These are phyloP conservation scores for Epizoanthus rinbou DNA, from an alignment of 92 coral and sea anemone genomes.

Conservation along the genomic window DNA sequence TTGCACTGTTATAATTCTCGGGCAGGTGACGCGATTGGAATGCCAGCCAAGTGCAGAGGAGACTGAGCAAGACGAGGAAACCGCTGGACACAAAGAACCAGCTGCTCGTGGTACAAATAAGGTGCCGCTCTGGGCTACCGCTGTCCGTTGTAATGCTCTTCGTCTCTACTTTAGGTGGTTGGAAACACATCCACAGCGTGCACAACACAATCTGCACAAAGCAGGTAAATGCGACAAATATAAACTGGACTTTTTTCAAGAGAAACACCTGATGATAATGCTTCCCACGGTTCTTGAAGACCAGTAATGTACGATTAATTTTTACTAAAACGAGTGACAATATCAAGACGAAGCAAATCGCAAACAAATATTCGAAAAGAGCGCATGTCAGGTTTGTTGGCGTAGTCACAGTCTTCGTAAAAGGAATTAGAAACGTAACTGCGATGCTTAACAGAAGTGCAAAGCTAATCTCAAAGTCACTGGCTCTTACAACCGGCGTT, in stretches of 20 bases:
- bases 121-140: slow-evolving; percentile 49
- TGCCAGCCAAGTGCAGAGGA: slow-evolving; percentile 76
- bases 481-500: slow-evolving; percentile 86
- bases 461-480: slow-evolving; percentile 76
- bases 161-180: slow-evolving; percentile 64
- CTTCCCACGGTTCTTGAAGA: slow-evolving; percentile 39
- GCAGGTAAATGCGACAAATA: slow-evolving; percentile 48
- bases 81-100: slow-evolving; percentile 74
- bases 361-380: slow-evolving; percentile 64
- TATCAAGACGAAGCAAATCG: slow-evolving; percentile 61
- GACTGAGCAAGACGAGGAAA: slow-evolving; percentile 59
- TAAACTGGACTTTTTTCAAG: slow-evolving; percentile 57
- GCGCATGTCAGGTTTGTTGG: slow-evolving; percentile 66
- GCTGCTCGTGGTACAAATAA: slow-evolving; percentile 47
- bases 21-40: slow-evolving; percentile 79
- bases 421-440: slow-evolving; percentile 71
- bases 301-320: slow-evolving; percentile 78
- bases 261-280: slow-evolving; percentile 28
- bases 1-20: slow-evolving; percentile 90
- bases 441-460: slow-evolving; percentile 63
- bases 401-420: slow-evolving; percentile 58
- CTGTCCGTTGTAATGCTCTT: slow-evolving; percentile 37
- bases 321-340: slow-evolving; percentile 71
- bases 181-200: slow-evolving; percentile 61
- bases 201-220: slow-evolving; percentile 64